Evolutionary conservation across 2,888 invertebrate genomes (phyloP).

Genomic region (Cotesia congregata): DNA sequence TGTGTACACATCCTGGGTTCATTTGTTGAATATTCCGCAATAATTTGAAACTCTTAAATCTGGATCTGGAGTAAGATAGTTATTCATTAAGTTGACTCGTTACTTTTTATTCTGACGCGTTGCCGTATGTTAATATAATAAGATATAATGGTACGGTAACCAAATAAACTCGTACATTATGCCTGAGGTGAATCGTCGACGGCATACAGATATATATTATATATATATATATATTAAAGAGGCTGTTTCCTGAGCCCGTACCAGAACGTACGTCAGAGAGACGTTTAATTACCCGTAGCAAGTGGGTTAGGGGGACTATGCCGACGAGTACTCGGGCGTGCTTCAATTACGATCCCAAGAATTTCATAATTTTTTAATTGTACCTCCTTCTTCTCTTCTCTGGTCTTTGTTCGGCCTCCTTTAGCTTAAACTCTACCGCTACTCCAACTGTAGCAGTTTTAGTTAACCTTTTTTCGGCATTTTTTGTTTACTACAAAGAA

Average conservation of each 20-base stretch:
- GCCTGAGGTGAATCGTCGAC: slow-evolving; percentile 15
- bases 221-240: not conserved
- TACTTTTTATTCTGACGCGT: not conserved
- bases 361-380: slow-evolving; percentile 55
- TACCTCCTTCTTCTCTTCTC: slow-evolving; percentile 36
- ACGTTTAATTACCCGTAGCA: slow-evolving; percentile 49
- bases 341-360: slow-evolving; percentile 47
- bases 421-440: slow-evolving; percentile 11
- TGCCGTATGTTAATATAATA: not conserved
- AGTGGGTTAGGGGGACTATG: slow-evolving; percentile 52
- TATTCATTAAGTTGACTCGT: not conserved
- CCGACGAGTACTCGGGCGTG: slow-evolving; percentile 25
- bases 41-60: not conserved
- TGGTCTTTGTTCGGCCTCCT: slow-evolving; percentile 33
- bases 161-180: not conserved
- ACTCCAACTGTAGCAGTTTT: not conserved
- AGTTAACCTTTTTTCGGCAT: not conserved
- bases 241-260: no score
- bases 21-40: not conserved
- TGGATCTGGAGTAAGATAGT: not conserved
- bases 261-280: slow-evolving; percentile 8
- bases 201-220: slow-evolving; percentile 6
- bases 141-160: not conserved
- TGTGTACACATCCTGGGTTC: not conserved
- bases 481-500: not conserved